These are phyloP conservation scores for Orthosia incerta DNA, from an alignment of 2,888 invertebrate species.

Conservation along the genomic window DNA sequence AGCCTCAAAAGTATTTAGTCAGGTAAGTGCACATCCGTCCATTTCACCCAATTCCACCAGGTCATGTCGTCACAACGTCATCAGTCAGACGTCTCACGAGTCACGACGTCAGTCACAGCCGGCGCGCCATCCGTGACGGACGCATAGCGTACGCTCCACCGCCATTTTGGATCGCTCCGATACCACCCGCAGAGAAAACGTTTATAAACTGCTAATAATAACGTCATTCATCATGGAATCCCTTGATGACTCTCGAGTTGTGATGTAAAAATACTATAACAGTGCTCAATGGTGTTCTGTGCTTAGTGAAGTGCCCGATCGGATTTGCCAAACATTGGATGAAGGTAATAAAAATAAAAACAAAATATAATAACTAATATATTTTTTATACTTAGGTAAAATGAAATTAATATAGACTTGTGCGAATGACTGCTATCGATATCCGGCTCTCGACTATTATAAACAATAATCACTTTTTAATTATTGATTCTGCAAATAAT, in stretches of 20 bases:
- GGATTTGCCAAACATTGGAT: constrained; percentile 57
- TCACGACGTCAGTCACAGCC: constrained; percentile 66
- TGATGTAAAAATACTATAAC: constrained; percentile 56
- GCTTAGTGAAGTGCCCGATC: constrained; percentile 58
- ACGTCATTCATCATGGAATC: constrained; percentile 71
- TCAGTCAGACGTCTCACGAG: constrained; percentile 2
- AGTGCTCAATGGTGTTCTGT: constrained; percentile 66
- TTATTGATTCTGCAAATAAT: constrained; percentile 59
- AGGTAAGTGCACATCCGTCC: constrained; percentile 60
- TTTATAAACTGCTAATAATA: constrained; percentile 75
- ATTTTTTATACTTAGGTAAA: constrained; percentile 49
- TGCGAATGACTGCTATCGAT: constrained; percentile 46
- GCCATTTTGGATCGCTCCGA: constrained; percentile 48
- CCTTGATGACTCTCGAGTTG: constrained; percentile 49
- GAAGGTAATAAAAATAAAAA: constrained; percentile 50
- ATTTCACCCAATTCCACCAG: constrained; percentile 66
- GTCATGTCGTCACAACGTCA: constrained; percentile 51
- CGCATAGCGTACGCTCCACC: constrained; percentile 57
- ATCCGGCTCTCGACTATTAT: constrained; percentile 45
- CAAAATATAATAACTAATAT: constrained; percentile 5
- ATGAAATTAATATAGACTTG: constrained; percentile 51
- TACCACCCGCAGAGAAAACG: constrained; percentile 79
- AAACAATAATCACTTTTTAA: constrained; percentile 60
- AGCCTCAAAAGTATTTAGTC: constrained; percentile 35
- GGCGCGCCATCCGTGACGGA: constrained; percentile 63